A percentile compares a stretch with the other conserved stretches of the same genome.
phyloP scores from a whole-genome alignment of 2,113 vertebrate genomes.

The Nesoenas mayeri region DNA sequence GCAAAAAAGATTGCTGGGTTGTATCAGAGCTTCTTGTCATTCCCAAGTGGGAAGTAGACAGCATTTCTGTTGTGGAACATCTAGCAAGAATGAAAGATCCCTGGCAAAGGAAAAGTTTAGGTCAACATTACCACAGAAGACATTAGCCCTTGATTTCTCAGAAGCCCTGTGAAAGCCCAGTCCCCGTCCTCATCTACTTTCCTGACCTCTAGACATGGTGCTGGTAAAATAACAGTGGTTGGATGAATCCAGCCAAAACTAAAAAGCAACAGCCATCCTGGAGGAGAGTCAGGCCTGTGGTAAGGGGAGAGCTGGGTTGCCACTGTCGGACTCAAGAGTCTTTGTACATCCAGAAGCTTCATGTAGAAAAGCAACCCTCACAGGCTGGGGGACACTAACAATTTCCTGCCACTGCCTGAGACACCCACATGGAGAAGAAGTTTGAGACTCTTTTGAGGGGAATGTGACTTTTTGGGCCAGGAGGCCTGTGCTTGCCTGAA shows the following conservation, averaged over 20 bases:
- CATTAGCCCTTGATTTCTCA: neutral
- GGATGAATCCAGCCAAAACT: neutral
- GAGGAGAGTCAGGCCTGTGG: neutral
- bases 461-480: neutral
- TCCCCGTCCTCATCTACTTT: neutral
- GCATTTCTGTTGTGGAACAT: neutral
- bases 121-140: neutral
- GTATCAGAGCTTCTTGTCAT: neutral
- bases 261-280: neutral
- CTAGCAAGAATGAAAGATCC: neutral
- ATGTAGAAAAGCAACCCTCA: neutral
- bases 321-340: fast-evolving
- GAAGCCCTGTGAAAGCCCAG: neutral
- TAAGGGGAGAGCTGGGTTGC: neutral
- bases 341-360: neutral
- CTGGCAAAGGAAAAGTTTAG: neutral
- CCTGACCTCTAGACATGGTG: neutral
- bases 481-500: neutral
- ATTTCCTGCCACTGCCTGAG: neutral
- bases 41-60: neutral
- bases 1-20: neutral
- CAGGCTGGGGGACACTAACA: fast-evolving
- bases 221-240: neutral
- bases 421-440: neutral
- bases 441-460: neutral